A percentile compares a stretch with the other conserved stretches of the same genome.
Evolutionary conservation across 1,140 invertebrate genomes (phyloP).

Genomic region (Zaprionus tsacasi): DNA sequence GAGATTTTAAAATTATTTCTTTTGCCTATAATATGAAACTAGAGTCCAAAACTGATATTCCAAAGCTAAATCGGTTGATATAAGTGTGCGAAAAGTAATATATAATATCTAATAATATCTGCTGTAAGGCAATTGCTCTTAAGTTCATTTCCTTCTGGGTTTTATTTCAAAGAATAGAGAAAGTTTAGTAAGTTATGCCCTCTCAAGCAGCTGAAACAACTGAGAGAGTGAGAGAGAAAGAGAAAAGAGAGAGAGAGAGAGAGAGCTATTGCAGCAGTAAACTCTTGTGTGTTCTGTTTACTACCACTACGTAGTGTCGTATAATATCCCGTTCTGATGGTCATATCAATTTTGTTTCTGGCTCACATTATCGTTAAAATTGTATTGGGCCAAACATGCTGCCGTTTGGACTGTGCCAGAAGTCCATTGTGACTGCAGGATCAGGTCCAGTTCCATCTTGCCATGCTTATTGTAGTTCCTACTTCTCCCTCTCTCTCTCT

Average conservation of each 20-base stretch:
- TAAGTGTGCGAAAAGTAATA: too few relatives aligned
- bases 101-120: too few relatives aligned
- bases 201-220: not conserved
- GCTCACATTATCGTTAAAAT: constrained; percentile 78
- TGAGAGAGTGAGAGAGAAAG: not conserved
- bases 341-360: constrained; percentile 72
- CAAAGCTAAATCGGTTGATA: too few relatives aligned
- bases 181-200: not conserved
- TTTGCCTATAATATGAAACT: too few relatives aligned
- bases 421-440: constrained; percentile 52
- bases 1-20: too few relatives aligned
- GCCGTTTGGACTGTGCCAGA: constrained; percentile 38
- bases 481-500: constrained; percentile 11
- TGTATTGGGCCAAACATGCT: constrained; percentile 71
- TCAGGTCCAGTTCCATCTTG: constrained; percentile 52
- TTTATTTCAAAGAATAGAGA: not conserved
- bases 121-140: too few relatives aligned
- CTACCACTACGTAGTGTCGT: not conserved
- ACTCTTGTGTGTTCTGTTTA: constrained; percentile 8
- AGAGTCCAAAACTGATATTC: too few relatives aligned
- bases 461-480: constrained; percentile 29
- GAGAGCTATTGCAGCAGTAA: not conserved
- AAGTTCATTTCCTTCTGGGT: not conserved
- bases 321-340: constrained; percentile 53
- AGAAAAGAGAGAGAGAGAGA: not conserved